A percentile compares a stretch with the other conserved stretches of the same genome.
phyloP scores from a whole-genome alignment of 2,113 vertebrate genomes.

The Craseonycteris thonglongyai region DNA sequence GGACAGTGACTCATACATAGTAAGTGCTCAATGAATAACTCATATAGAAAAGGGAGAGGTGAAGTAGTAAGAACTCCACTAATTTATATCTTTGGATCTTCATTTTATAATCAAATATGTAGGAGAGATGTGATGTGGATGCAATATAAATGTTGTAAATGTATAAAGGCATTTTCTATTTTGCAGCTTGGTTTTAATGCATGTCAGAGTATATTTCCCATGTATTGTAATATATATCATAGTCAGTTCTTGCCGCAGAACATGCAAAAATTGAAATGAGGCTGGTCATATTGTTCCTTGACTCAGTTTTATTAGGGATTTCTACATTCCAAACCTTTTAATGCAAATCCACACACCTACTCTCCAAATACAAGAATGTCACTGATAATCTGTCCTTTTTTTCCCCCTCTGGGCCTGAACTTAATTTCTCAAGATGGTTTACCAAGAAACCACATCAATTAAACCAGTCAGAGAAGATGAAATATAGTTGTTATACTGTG shows the following conservation, averaged over 20 bases:
- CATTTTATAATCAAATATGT: not conserved
- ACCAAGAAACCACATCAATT: not conserved
- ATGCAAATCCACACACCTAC: not conserved
- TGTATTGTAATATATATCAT: not conserved
- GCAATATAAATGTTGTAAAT: not conserved
- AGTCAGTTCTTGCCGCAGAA: not conserved
- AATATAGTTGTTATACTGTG: not conserved
- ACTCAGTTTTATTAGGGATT: not conserved
- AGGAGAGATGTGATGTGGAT: not conserved
- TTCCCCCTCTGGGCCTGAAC: not conserved
- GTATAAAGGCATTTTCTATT: not conserved
- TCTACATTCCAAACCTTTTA: not conserved
- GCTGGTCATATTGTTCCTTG: not conserved
- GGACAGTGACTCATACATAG: not conserved
- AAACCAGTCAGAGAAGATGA: not conserved
- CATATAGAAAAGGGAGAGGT: not conserved
- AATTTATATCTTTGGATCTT: not conserved
- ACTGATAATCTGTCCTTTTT: not conserved
- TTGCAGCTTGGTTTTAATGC: not conserved
- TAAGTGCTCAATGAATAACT: not conserved
- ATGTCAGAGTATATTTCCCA: not conserved
- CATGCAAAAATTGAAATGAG: not conserved
- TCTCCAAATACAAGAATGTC: not conserved
- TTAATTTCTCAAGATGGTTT: not conserved
- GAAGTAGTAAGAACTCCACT: not conserved